Evolutionary conservation across 2,113 vertebrate species (phyloP), one percentile per base, ranked within the genome.

Genomic region (Anhinga rufa): DNA sequence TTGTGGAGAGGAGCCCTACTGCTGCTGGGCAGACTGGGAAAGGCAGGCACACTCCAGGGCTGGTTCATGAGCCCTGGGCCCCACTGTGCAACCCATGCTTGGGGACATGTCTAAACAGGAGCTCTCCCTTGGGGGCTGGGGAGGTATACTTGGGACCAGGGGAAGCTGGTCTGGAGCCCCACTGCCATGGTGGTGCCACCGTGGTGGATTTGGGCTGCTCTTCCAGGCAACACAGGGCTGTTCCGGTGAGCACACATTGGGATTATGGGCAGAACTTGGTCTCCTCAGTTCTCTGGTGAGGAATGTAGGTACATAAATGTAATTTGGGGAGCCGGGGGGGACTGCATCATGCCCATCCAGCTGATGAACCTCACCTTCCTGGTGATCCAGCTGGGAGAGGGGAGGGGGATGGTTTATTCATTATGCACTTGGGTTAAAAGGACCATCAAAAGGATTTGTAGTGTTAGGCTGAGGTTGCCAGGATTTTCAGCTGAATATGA

Each of bases 21-120:
- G 60, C 48, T 93, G 26, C 86, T 84, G 82, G 66, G 26, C 18
- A 75, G 18, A 20, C n/a, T 68, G 83, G 79, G 57, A 16, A 19
- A 26, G 64, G 48, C 22, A 12, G 34, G 16, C 42, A 40, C 2
- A 2, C 48, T n/a, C 34, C 65, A 40, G 46, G 21, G 55, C 9
- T 75, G 36, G 9, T 22, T 82, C 36, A 24, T 34, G 14, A 18
- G 16, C 4, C 4, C 72, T 65, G 86, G 66, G 19, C 12, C 36
- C 49, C 55, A 15, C n/a, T n/a, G 32, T 51, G 62, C 13, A 49
- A 3, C 9, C 17, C 36, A 1, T 1, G 6, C 8, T 1, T 57
- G 64, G 83, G 46, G 46, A 22, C 2, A 2, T 65, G 62, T 51
- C 68, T 62, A 29, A 7, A 29, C 1, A 8, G 24, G 51, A 61